Percentiles rank a stretch among this genome's conserved stretches.
phyloP scores from a whole-genome alignment of 2,113 vertebrate genomes.

The Herpetotheres cachinnans region DNA sequence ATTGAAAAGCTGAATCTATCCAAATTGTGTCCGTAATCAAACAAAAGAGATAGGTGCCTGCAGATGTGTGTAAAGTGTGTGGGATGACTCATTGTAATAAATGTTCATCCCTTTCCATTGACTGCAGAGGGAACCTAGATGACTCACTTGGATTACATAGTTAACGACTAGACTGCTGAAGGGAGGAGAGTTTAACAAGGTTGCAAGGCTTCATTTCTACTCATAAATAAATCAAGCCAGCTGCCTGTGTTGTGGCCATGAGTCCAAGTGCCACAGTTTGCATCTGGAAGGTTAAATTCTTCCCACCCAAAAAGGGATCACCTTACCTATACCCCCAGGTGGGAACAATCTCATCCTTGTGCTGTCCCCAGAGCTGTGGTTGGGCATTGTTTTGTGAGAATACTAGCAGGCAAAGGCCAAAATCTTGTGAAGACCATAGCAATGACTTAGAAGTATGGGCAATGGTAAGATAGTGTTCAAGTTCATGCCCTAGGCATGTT shows the following conservation, averaged over 20 bases:
- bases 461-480: not conserved
- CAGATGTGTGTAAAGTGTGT: not conserved
- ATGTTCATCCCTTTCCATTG: not conserved
- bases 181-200: not conserved
- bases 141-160: constrained; percentile 26
- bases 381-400: not conserved
- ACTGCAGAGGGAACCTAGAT: not conserved
- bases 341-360: not conserved
- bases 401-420: not conserved
- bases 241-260: not conserved
- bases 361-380: not conserved
- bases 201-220: not conserved
- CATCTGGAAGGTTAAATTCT: not conserved
- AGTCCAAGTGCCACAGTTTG: not conserved
- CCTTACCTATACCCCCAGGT: not conserved
- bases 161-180: not conserved
- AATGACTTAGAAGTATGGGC: not conserved
- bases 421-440: not conserved
- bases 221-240: not conserved
- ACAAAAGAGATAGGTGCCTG: not conserved
- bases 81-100: not conserved
- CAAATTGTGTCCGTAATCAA: not conserved
- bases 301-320: not conserved
- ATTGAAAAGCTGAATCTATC: not conserved
- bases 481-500: not conserved